Evolutionary conservation across 1,140 invertebrate genomes (phyloP), one percentile per base, ranked within the genome.

Genomic region (Latrodectus geometricus): DNA sequence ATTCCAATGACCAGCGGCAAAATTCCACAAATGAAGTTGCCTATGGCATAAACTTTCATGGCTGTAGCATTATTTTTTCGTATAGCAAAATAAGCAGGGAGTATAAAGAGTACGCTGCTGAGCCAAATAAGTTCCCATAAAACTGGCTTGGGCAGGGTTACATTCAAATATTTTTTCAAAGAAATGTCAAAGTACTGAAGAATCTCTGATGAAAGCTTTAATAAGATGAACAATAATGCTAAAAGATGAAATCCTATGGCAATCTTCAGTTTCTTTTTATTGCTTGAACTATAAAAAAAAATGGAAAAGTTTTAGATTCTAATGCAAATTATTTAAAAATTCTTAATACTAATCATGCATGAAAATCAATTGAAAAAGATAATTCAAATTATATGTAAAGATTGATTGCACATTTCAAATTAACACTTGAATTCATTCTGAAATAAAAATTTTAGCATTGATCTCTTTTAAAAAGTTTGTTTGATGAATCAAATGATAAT

Each of bases 41-140:
- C 95, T 89, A 95, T 94, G 90, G 97, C 94, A 89, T 97, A 98
- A 89, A 95, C 93, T 90, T 89, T 88, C 90, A 99, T 93, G 0
- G 94, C 93, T 72, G 93, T 93, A 65, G 95, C 93, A 90, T 94
- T 94, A 91, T 98, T 99, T 88, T 94, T 94, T 89, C 95, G 94
- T 88, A 97, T 94, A 21, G 97, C 95, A 69, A 95, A 94, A 50
- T 98, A 92, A 20, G 95, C 97, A 50, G 97, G 90, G 90, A 97
- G 95, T 61, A 95, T 95, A 66, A 96, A 93, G 15, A 97, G 91
- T 81, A 98, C 91, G 89, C 96, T 97, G 9, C 94, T 92, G 88
- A 96, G 94, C 97, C 97, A 99, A 88, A 96, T 93, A 90, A 97
- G 99, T 92, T 99, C 97, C 97, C 97, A 99, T 91, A 94, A 93